Conservation (phyloP, 2,797 vertebrate genomes). For the Mallotus villosus region DNA sequence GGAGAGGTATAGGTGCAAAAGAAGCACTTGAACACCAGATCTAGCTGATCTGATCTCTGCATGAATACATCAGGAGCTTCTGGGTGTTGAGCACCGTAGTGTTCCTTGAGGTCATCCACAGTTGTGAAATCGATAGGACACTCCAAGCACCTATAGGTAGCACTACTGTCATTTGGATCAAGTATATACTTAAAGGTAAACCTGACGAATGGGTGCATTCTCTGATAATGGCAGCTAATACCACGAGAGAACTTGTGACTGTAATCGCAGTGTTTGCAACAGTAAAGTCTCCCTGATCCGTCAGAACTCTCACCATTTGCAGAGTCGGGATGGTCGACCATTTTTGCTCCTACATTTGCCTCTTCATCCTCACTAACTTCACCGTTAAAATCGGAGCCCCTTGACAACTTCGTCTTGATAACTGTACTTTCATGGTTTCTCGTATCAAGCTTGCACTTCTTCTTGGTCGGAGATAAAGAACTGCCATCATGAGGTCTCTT, state of each 20-base stretch:
- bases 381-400: slow-evolving; percentile 73
- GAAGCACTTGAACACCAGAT: slow-evolving; percentile 84
- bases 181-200: slow-evolving; percentile 82
- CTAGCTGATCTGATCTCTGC: slow-evolving; percentile 68
- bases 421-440: slow-evolving; percentile 74
- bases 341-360: slow-evolving; percentile 73
- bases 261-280: slow-evolving; percentile 90
- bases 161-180: slow-evolving; percentile 80
- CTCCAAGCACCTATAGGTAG: slow-evolving; percentile 86
- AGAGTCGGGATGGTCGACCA: slow-evolving; percentile 66
- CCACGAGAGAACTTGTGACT: slow-evolving; percentile 74
- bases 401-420: slow-evolving; percentile 68
- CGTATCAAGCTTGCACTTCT: slow-evolving; percentile 75
- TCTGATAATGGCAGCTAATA: slow-evolving; percentile 84
- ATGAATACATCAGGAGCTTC: slow-evolving; percentile 82
- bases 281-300: slow-evolving; percentile 73
- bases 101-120: slow-evolving; percentile 78
- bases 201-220: slow-evolving; percentile 85
- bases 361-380: slow-evolving; percentile 84
- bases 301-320: slow-evolving; percentile 53
- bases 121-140: slow-evolving; percentile 87
- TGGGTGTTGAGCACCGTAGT: slow-evolving; percentile 82
- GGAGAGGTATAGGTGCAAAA: slow-evolving; percentile 81
- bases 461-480: slow-evolving; percentile 69
- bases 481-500: slow-evolving; percentile 73